phyloP scores from a whole-genome alignment of 2,797 vertebrate species.

The Acrossocheilus fasciatus region DNA sequence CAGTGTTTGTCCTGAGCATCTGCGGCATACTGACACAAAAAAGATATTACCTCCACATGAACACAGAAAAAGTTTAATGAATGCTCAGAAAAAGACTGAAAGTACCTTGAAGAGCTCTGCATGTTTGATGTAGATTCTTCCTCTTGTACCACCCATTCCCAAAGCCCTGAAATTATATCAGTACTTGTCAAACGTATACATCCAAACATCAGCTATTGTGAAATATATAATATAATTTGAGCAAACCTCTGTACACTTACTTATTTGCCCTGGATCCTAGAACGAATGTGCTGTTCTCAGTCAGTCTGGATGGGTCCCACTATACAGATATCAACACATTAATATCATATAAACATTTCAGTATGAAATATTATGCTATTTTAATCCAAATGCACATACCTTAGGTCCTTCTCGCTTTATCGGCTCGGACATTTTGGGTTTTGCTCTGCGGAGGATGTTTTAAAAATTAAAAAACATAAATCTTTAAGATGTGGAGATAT shows the following conservation, averaged over 20 bases:
- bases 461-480: neutral
- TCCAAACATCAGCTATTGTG: neutral
- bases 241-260: constrained; percentile 76
- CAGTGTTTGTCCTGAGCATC: constrained; percentile 98
- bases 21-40: constrained; percentile 88
- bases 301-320: constrained; percentile 95
- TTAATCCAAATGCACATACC: constrained; percentile 71
- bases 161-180: constrained; percentile 85
- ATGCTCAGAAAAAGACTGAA: neutral
- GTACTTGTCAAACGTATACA: neutral
- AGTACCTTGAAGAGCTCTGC: constrained; percentile 95
- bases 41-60: neutral
- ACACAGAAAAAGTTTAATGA: constrained; percentile 13
- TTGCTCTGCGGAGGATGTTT: constrained; percentile 78
- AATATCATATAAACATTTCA: neutral
- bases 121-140: constrained; percentile 97
- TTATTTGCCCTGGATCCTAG: constrained; percentile 98
- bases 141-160: constrained; percentile 98
- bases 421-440: constrained; percentile 86
- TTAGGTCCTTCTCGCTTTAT: constrained; percentile 94
- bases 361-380: neutral
- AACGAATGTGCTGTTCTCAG: constrained; percentile 90
- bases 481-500: neutral
- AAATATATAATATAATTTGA: neutral
- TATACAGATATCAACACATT: constrained; percentile 66